Percentiles rank a stretch among this genome's conserved stretches.
These are phyloP conservation scores for Goniozus legneri DNA, from an alignment of 1,140 invertebrate genomes.

Conservation along the genomic window DNA sequence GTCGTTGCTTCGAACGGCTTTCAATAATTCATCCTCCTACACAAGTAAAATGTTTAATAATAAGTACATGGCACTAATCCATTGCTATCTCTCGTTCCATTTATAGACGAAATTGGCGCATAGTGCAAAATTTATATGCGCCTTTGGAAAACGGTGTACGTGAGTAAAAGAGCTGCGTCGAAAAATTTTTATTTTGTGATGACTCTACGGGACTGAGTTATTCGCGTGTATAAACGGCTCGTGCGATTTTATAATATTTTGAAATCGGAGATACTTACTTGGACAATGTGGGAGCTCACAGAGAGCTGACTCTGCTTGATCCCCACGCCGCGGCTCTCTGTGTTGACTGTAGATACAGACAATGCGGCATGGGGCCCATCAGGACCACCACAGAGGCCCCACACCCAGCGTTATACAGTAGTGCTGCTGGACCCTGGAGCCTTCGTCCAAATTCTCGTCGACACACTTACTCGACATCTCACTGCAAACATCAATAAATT, in stretches of 20 bases:
- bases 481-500: conserved; percentile 33
- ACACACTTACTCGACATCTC: conserved; percentile 46
- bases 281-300: conserved; percentile 60
- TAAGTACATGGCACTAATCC: too few relatives aligned
- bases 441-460: conserved; percentile 47
- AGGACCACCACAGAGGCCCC: conserved; percentile 97
- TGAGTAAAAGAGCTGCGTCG: too few relatives aligned
- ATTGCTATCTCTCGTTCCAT: too few relatives aligned
- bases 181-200: too few relatives aligned
- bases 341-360: conserved; percentile 62
- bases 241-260: too few relatives aligned
- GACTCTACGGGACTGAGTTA: too few relatives aligned
- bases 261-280: conserved; percentile 36
- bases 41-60: conserved; percentile 12
- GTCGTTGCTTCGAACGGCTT: conserved; percentile 61
- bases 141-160: too few relatives aligned
- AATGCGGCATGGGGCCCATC: conserved; percentile 83
- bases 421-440: conserved; percentile 43
- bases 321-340: conserved; percentile 80
- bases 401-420: conserved; percentile 91
- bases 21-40: conserved; percentile 58
- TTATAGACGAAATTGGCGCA: too few relatives aligned
- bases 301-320: conserved; percentile 71
- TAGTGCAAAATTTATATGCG: too few relatives aligned
- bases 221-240: too few relatives aligned